These are phyloP conservation scores for Hippolais icterina DNA, from an alignment of 2,113 vertebrate species.

Conservation along the genomic window DNA sequence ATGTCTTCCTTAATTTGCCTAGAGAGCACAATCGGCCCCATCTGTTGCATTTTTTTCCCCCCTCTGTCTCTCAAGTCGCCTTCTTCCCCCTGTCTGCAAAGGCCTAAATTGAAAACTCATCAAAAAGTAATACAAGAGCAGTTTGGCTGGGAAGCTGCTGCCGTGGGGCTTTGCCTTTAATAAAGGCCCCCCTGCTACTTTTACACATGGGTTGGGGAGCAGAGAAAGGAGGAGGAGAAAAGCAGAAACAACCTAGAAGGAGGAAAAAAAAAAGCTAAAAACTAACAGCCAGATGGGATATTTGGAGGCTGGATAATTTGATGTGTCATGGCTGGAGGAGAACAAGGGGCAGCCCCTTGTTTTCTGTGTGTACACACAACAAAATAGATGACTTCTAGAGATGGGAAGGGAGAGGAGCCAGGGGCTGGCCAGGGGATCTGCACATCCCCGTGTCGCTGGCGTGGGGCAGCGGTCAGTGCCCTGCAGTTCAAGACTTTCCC, in stretches of 20 bases:
- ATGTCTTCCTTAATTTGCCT: constrained; percentile 99
- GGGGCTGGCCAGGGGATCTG: neutral
- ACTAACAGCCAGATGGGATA: constrained; percentile 91
- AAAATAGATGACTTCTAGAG: constrained; percentile 76
- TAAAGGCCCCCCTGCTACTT: constrained; percentile 88
- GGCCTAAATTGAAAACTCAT: constrained; percentile 98
- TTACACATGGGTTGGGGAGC: constrained; percentile 80
- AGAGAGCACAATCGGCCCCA: constrained; percentile 96
- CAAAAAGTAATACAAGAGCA: constrained; percentile 99
- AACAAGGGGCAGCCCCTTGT: constrained; percentile 72
- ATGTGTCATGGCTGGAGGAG: constrained; percentile 73
- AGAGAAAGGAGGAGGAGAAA: constrained; percentile 74
- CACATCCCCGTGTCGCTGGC: neutral
- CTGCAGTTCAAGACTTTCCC: neutral
- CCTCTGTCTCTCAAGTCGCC: constrained; percentile 73
- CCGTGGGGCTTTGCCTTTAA: constrained; percentile 83
- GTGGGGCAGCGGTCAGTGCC: neutral
- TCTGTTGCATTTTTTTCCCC: constrained; percentile 93
- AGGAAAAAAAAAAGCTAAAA: constrained; percentile 69
- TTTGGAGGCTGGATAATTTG: constrained; percentile 90
- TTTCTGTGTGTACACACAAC: constrained; percentile 81
- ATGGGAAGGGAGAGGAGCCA: neutral
- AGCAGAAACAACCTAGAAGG: constrained; percentile 72
- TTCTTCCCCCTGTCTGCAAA: constrained; percentile 87
- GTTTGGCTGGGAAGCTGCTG: constrained; percentile 91